Percentiles rank a stretch among this genome's conserved stretches.
phyloP scores from a whole-genome alignment of 2,113 vertebrate genomes.

The Willisornis vidua region DNA sequence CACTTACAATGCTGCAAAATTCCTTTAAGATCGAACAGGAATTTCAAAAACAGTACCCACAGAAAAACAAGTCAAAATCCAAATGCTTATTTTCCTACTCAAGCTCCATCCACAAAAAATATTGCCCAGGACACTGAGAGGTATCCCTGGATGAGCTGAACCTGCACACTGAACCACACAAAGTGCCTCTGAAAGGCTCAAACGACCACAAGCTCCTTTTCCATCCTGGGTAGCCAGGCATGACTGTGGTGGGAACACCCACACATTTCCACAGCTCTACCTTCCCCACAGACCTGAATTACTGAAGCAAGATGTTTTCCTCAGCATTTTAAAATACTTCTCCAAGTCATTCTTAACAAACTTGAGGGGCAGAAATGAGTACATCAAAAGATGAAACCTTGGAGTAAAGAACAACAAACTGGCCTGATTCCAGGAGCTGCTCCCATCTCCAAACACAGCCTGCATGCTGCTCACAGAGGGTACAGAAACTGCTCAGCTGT shows the following conservation, averaged over 20 bases:
- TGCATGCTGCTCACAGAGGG: neutral
- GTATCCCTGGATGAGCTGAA: neutral
- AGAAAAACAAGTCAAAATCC: neutral
- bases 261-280: neutral
- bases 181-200: neutral
- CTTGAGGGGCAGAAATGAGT: neutral
- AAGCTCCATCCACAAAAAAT: neutral
- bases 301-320: neutral
- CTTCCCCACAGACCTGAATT: neutral
- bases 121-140: neutral
- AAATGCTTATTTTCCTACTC: neutral
- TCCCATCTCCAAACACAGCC: neutral
- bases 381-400: neutral
- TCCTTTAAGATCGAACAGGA: neutral
- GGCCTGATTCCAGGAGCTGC: neutral
- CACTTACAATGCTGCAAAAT: neutral
- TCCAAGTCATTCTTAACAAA: neutral
- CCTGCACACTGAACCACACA: fast-evolving
- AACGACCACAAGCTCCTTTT: neutral
- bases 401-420: neutral
- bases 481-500: neutral
- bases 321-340: neutral
- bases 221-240: neutral
- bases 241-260: neutral
- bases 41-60: neutral